Conservation (phyloP, 2,113 vertebrate genomes). For the Vulpes lagopus region DNA sequence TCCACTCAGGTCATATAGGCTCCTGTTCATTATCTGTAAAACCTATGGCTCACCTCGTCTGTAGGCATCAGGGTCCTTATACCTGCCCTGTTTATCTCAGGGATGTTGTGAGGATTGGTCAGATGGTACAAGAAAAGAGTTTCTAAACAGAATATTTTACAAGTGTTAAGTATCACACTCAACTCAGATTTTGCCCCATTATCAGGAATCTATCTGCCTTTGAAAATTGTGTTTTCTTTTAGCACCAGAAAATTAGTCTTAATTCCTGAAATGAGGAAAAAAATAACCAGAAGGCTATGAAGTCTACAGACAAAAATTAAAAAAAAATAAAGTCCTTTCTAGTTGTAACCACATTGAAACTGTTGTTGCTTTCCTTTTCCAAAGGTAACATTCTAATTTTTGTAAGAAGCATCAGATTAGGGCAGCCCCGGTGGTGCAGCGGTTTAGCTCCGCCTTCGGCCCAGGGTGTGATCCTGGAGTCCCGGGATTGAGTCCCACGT, state of each 20-base stretch:
- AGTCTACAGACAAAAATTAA: neutral
- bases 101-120: neutral
- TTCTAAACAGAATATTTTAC: slow-evolving; percentile 15
- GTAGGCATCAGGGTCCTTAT: neutral
- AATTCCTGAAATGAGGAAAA: neutral
- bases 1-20: neutral
- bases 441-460: too few species aligned
- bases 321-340: slow-evolving; percentile 27
- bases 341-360: neutral
- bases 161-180: neutral
- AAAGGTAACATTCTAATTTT: neutral
- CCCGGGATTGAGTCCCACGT: too few species aligned
- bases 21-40: neutral
- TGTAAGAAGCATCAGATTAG: neutral
- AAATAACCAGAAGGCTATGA: neutral
- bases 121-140: neutral
- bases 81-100: neutral
- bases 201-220: neutral
- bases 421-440: too few species aligned
- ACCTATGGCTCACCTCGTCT: neutral
- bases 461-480: too few species aligned
- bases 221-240: neutral
- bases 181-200: neutral
- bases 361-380: neutral
- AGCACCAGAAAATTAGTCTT: neutral